phyloP scores from a whole-genome alignment of 2,113 vertebrate genomes.

The Rhinoderma darwinii region DNA sequence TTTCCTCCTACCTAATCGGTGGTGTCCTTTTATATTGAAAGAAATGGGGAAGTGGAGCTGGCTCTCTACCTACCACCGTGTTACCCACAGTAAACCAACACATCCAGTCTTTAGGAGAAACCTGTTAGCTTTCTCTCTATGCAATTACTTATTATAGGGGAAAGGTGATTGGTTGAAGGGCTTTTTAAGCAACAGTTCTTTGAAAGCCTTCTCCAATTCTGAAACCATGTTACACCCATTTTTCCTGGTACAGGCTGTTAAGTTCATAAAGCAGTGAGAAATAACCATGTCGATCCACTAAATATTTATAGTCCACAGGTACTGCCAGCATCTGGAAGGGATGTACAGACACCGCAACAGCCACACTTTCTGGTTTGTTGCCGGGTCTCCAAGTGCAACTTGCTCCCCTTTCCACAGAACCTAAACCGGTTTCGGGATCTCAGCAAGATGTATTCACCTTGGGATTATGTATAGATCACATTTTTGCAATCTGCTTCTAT shows the following conservation, averaged over 20 bases:
- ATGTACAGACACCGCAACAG: constrained; percentile 83
- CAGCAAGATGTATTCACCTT: constrained; percentile 83
- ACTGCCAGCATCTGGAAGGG: constrained; percentile 85
- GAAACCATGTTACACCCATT: constrained; percentile 80
- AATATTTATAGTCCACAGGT: constrained; percentile 86
- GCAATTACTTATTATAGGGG: constrained; percentile 77
- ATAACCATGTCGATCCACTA: constrained; percentile 88
- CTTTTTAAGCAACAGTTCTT: constrained; percentile 82
- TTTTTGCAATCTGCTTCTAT: constrained; percentile 78
- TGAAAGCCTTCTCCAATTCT: constrained; percentile 88
- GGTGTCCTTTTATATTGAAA: constrained; percentile 81
- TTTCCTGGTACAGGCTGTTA: constrained; percentile 78
- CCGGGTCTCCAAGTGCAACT: constrained; percentile 86
- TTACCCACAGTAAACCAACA: constrained; percentile 82
- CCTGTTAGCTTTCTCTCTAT: constrained; percentile 75
- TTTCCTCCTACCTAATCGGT: constrained; percentile 84
- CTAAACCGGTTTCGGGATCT: constrained; percentile 84
- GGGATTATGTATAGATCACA: constrained; percentile 81
- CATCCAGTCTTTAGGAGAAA: constrained; percentile 81
- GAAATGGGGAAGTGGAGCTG: constrained; percentile 74
- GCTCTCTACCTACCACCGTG: constrained; percentile 88
- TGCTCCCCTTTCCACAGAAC: constrained; percentile 82
- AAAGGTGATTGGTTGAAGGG: constrained; percentile 80
- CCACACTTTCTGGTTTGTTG: constrained; percentile 86
- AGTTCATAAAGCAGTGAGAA: constrained; percentile 89